These are phyloP conservation scores for Sclerurus mexicanus DNA, from an alignment of 2,113 vertebrate species.

Conservation along the genomic window DNA sequence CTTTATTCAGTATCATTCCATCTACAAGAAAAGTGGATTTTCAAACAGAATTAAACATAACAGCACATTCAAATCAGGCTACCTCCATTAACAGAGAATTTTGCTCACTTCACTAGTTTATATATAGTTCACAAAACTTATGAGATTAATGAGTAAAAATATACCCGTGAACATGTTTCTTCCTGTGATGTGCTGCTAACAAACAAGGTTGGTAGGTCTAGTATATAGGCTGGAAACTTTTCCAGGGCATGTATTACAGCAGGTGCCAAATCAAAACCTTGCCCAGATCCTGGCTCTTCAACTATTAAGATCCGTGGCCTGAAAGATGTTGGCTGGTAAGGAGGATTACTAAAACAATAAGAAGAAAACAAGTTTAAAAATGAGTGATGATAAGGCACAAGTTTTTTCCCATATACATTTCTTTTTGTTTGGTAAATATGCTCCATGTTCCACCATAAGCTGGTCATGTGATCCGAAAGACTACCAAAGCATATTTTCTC, in stretches of 20 bases:
- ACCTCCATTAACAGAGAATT: not conserved
- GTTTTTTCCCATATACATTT: not conserved
- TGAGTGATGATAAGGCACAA: not conserved
- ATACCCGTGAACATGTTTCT: slow-evolving; percentile 91
- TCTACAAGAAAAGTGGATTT: not conserved
- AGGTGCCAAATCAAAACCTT: slow-evolving; percentile 88
- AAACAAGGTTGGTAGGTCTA: slow-evolving; percentile 87
- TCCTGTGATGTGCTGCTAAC: slow-evolving; percentile 80
- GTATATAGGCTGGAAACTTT: slow-evolving; percentile 86
- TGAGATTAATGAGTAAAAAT: not conserved
- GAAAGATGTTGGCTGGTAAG: slow-evolving; percentile 83
- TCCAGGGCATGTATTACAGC: slow-evolving; percentile 90
- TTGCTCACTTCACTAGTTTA: not conserved
- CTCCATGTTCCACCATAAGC: not conserved
- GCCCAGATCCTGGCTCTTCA: slow-evolving; percentile 85
- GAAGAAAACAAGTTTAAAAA: not conserved
- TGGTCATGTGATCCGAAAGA: not conserved
- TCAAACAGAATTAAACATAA: not conserved
- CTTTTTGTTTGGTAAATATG: not conserved
- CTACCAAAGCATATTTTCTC: not conserved
- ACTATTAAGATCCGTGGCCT: slow-evolving; percentile 86
- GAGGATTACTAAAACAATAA: slow-evolving; percentile 61
- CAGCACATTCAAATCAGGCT: not conserved
- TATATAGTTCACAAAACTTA: not conserved
- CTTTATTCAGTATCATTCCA: not conserved